Evolutionary conservation across 1,140 invertebrate genomes (phyloP), one percentile per base, ranked within the genome.

Genomic region (Zophobas atratus): DNA sequence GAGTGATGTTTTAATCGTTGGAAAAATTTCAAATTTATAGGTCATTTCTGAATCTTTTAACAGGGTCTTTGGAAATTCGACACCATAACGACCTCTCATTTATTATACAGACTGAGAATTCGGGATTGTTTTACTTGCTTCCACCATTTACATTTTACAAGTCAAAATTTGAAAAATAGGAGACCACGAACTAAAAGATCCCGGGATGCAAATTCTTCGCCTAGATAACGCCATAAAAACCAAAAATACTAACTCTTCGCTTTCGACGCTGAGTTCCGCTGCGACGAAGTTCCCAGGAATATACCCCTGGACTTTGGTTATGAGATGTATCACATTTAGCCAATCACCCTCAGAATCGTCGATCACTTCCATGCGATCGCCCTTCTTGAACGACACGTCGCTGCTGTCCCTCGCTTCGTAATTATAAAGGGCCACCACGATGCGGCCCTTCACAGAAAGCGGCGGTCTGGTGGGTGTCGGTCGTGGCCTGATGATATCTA

Each of bases 231-330:
- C 20, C 20, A 20, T 20, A 20, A 8, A 3, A 46, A 46, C 43
- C 43, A 8, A n/a, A n/a, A 34, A 57, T 71, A 92, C 94, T 94
- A 88, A 98, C 97, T 98, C 97, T 92, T 98, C 96, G 87, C 95
- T 97, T 87, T 98, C 96, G 5, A 98, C 94, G 43, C 96, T 97
- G 84, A 94, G 93, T 85, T 97, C 96, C 77, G 94, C 92, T 1
- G 97, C 97, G 1, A 98, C 96, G 86, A 97, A 98, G 87, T 98
- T 98, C 85, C 96, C 93, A 0, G 97, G 97, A 81, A 98, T 96
- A 76, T 97, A 92, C 3, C 97, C 97, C 86, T 96, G 94, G 79
- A 93, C 90, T 73, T 94, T 91, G 63, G 94, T 96, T 75, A 90
- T 91, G 53, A 97, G 88, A 86, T 98, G 96, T 76, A 94, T 88